These are phyloP conservation scores for Penaeus chinensis DNA, from an alignment of 1,140 invertebrate genomes.

Conservation along the genomic window DNA sequence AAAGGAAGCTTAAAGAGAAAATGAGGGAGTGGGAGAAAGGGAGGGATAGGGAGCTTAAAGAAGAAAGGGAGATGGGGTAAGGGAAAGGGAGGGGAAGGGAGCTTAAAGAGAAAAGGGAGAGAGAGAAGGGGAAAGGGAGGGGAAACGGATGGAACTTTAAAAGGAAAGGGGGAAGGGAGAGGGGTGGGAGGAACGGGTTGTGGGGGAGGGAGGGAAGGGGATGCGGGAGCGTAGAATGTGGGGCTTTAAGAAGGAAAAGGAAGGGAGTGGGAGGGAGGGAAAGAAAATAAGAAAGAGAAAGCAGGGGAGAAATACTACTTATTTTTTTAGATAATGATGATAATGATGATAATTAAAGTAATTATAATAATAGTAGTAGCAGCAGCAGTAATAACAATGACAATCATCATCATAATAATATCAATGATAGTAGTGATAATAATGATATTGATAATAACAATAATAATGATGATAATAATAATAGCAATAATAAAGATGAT, in stretches of 20 bases:
- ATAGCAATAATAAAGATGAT: no score
- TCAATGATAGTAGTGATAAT: no score
- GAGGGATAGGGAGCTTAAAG: background rate
- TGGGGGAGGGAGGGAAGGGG: no score
- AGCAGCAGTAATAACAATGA: no score
- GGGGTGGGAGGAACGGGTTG: background rate
- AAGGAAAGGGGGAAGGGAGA: conserved; percentile 15
- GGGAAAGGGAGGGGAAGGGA: background rate
- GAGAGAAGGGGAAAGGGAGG: background rate
- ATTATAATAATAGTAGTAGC: no score
- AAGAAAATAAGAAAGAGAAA: background rate
- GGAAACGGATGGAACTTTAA: background rate
- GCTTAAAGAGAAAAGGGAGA: no score
- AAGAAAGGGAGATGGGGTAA: no score
- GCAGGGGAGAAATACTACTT: background rate
- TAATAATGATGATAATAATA: no score
- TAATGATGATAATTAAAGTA: no score
- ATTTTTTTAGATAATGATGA: background rate
- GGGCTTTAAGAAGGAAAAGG: background rate
- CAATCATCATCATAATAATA: no score
- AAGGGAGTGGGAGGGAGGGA: background rate
- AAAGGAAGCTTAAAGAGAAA: background rate
- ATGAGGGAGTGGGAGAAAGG: background rate
- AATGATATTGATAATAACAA: no score
- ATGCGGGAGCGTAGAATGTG: background rate